These are phyloP conservation scores for Gorilla gorilla DNA, from an alignment of 2,113 vertebrate species.

Conservation along the genomic window DNA sequence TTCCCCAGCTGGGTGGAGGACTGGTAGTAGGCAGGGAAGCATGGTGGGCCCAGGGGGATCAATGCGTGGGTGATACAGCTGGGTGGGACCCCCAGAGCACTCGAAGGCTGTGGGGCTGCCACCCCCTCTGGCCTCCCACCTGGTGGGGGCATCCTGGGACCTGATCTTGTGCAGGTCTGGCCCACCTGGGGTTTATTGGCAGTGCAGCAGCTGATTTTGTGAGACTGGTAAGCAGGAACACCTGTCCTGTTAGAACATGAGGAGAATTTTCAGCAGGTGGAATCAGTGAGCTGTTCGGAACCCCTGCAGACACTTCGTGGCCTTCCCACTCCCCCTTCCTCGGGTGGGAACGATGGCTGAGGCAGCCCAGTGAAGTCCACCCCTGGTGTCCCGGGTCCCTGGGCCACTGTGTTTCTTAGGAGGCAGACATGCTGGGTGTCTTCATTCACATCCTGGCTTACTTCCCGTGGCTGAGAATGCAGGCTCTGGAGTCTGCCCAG, in stretches of 20 bases:
- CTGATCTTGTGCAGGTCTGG: neutral
- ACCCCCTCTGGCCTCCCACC: too few relatives aligned
- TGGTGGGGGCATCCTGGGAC: neutral
- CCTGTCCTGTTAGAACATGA: neutral
- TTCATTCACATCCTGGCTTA: neutral
- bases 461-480: neutral
- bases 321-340: neutral
- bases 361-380: neutral
- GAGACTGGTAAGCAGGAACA: neutral
- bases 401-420: neutral
- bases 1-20: neutral
- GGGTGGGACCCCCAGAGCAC: too few relatives aligned
- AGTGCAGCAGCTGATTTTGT: neutral
- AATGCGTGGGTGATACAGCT: neutral
- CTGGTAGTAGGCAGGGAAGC: neutral
- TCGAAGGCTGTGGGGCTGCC: neutral
- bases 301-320: rapidly evolving
- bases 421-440: neutral
- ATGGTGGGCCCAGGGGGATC: neutral
- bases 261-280: neutral
- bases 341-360: neutral
- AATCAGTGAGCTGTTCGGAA: neutral
- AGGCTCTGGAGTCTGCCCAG: neutral
- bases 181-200: neutral
- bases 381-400: neutral